These are phyloP conservation scores for Leptinotarsa texana DNA, from an alignment of 1,140 invertebrate species.

Conservation along the genomic window DNA sequence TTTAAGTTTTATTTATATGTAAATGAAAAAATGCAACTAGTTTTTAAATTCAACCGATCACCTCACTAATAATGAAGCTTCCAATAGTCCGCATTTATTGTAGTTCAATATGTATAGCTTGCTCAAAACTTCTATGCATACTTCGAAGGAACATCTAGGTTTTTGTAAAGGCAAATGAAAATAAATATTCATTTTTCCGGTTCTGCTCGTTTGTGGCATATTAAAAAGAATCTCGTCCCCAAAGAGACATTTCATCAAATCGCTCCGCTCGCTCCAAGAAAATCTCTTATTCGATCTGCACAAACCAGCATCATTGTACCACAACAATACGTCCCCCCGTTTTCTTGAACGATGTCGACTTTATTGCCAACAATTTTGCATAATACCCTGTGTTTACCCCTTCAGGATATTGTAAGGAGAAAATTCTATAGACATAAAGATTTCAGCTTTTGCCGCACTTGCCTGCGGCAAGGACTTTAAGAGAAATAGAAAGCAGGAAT, in stretches of 20 bases:
- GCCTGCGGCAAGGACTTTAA: conserved; percentile 1
- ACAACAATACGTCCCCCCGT: conserved; percentile 34
- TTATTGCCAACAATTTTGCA: conserved; percentile 39
- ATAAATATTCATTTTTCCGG: too few species aligned
- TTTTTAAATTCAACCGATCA: too few species aligned
- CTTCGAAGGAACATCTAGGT: too few species aligned
- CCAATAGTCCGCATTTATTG: too few species aligned
- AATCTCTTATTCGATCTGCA: not conserved
- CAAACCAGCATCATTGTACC: conserved; percentile 32
- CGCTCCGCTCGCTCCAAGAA: not conserved
- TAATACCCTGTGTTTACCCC: conserved; percentile 37
- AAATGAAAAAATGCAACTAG: too few species aligned
- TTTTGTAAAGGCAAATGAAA: too few species aligned
- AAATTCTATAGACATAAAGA: conserved; percentile 36
- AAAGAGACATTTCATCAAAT: not conserved
- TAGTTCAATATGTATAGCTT: too few species aligned
- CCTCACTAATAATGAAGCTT: too few species aligned
- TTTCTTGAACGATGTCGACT: conserved; percentile 38
- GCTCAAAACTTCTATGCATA: too few species aligned
- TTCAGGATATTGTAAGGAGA: conserved; percentile 36
- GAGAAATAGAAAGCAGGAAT: conserved; percentile 23
- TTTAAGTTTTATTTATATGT: too few species aligned
- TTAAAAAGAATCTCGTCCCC: not conserved
- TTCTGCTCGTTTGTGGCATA: not conserved
- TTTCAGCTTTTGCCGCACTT: conserved; percentile 19